Evolutionary conservation across 2,888 invertebrate genomes (phyloP).

Genomic region (Hemicrepidius hirtus): DNA sequence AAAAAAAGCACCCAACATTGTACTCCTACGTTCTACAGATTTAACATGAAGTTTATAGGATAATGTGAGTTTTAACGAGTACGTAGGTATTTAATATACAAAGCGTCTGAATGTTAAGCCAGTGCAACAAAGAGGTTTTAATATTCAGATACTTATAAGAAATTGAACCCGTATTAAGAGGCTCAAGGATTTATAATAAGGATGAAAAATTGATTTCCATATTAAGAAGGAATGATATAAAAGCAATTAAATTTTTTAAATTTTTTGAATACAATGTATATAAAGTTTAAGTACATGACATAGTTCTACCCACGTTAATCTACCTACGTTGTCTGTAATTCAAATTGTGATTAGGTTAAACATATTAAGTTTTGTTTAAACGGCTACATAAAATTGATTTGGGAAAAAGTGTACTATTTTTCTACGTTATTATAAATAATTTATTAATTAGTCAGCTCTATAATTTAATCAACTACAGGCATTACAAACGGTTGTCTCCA

Average conservation of each 20-base stretch:
- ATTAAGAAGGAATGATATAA: neutral
- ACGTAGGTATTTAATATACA: slow-evolving; percentile 8
- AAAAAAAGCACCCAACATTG: slow-evolving; percentile 11
- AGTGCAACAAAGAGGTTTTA: slow-evolving; percentile 1
- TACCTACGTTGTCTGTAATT: neutral
- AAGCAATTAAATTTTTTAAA: neutral
- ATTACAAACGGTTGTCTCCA: too few relatives aligned
- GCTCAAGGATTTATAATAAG: slow-evolving; percentile 5
- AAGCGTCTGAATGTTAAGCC: neutral
- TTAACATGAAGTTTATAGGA: neutral
- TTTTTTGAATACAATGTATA: slow-evolving; percentile 6
- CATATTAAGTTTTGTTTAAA: too few relatives aligned
- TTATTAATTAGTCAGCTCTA: too few relatives aligned
- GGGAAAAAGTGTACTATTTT: too few relatives aligned
- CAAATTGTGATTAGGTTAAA: too few relatives aligned
- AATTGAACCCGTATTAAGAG: neutral
- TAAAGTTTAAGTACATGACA: neutral
- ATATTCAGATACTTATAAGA: neutral
- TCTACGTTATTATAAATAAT: too few relatives aligned
- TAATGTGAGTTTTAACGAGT: slow-evolving; percentile 5
- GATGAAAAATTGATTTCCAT: neutral
- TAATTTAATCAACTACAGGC: too few relatives aligned
- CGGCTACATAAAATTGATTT: too few relatives aligned
- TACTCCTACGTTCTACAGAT: slow-evolving; percentile 4
- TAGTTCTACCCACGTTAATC: neutral